Base-by-base conservation (phyloP, 2,888 invertebrate genomes). In the Phania funesta region DNA sequence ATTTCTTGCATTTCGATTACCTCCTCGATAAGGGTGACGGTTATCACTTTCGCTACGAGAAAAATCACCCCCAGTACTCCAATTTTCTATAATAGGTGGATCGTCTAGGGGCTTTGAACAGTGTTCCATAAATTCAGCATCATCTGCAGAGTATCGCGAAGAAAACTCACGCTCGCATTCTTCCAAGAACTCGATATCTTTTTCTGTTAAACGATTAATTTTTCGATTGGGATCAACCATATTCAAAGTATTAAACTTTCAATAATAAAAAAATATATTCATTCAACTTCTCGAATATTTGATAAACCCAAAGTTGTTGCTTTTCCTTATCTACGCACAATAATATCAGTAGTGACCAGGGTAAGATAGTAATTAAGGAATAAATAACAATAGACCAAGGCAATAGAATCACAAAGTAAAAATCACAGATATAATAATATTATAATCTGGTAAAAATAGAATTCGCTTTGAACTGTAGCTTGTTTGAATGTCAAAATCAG, bases 141-240 rank as follows among this genome's bases (percentile, higher is more conserved):
- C 95, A 7, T 93, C 92, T 35, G 93, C 93, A 41, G 94, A 93
- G 85, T 91, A 94, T 83, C 94, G 93, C 78, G 93, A 90, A 84
- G 93, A 92, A 60, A 94, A 93, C 87, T 93, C 93, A 78, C 92
- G 92, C 86, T 95, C 94, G 87, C 94, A 94, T 87, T 92, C 92
- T 5, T 92, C 92, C 65, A 95, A 86, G 85, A 94, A 94, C 54
- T 92, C 92, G 65, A 92, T 88, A 84, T 94, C 94, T 85, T 93
- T 93, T 20, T 91, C 91, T 11, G 93, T 93, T 35, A 94, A 87
- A 68, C 90, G 88, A 80, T 91, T 91, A n/a, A 91, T 91, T 87
- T 91, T 91, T 1, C 91, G 87, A 85, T 91, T 90, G 0, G 91
- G 91, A 84, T 91, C 91, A n/a, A 91, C 91, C 91, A 91, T 91